Conservation (phyloP, 2,113 vertebrate species). For the Calcarius ornatus region DNA sequence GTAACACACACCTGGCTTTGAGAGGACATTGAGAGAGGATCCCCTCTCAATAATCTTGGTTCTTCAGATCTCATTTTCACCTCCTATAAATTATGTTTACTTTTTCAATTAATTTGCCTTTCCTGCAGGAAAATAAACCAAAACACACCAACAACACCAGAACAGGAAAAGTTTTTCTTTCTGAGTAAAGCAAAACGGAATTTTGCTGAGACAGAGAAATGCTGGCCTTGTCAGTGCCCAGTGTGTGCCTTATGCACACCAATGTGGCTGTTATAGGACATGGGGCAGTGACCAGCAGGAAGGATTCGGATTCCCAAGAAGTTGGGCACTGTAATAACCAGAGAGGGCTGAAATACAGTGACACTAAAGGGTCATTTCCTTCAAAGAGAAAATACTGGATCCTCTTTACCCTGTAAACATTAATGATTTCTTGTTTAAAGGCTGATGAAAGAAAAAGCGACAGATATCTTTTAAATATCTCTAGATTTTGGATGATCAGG, state of each 20-base stretch:
- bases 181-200: not conserved
- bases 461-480: not conserved
- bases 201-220: not conserved
- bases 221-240: not conserved
- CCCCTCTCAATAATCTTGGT: not conserved
- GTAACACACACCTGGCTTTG: not conserved
- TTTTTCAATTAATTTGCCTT: not conserved
- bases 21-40: not conserved
- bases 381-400: not conserved
- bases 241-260: accelerated
- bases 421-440: not conserved
- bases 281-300: not conserved
- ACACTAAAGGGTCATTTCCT: not conserved
- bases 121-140: not conserved
- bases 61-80: not conserved
- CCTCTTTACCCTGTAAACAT: not conserved
- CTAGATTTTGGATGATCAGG: not conserved
- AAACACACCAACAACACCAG: accelerated
- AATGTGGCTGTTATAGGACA: not conserved
- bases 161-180: not conserved
- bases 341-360: not conserved
- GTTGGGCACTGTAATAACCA: accelerated
- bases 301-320: not conserved
- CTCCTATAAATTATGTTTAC: not conserved
- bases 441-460: not conserved